Evolutionary conservation across 2,888 invertebrate species (phyloP).

Genomic region (Ypsolopha scabrella): DNA sequence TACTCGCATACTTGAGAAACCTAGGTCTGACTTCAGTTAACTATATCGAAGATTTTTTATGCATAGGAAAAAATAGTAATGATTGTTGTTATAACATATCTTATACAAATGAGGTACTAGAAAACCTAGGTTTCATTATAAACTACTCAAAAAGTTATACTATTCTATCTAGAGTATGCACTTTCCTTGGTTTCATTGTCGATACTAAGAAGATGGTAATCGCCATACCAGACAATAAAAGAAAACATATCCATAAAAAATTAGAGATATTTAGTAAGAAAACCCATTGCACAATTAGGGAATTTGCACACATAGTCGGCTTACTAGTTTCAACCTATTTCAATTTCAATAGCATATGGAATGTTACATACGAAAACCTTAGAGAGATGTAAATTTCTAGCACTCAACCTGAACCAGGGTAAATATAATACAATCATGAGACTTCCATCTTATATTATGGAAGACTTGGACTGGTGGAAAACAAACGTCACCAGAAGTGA

Average conservation of each 20-base stretch:
- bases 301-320: constrained; percentile 10
- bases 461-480: no score
- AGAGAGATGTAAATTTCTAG: no score
- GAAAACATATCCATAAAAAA: neutral
- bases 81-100: neutral
- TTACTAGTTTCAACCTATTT: constrained; percentile 8
- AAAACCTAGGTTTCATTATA: neutral
- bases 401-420: no score
- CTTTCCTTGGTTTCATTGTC: neutral
- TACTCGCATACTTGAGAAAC: no score
- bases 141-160: neutral
- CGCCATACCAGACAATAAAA: neutral
- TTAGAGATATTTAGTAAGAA: neutral
- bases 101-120: neutral
- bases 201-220: neutral
- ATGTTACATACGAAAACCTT: constrained; percentile 8
- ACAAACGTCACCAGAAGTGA: no score
- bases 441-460: no score
- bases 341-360: constrained; percentile 6
- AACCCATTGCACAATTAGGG: neutral
- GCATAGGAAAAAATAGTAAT: neutral
- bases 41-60: neutral
- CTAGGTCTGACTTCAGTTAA: neutral
- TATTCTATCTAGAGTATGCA: neutral
- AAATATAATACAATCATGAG: no score